Percentiles rank a stretch among this genome's conserved stretches.
Evolutionary conservation across 2,113 vertebrate genomes (phyloP).

Genomic region (Aptenodytes forsteri): DNA sequence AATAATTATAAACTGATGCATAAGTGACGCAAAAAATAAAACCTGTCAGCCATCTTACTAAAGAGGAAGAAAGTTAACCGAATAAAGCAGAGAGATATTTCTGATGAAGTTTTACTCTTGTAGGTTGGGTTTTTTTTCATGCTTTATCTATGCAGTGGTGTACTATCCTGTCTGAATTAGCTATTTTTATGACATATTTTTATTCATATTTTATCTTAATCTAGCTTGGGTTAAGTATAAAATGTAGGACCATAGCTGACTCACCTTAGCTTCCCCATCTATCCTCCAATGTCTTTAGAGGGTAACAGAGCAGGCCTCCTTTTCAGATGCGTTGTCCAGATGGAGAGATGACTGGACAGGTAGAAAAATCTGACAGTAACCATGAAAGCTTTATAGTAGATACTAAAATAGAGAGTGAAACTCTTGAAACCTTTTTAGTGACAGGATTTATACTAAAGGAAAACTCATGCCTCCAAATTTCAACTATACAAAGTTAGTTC

Average conservation of each 20-base stretch:
- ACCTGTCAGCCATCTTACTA: not conserved
- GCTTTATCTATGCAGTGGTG: not conserved
- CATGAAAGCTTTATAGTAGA: not conserved
- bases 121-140: not conserved
- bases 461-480: not conserved
- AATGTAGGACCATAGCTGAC: not conserved
- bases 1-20: not conserved
- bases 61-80: not conserved
- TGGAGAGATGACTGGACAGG: not conserved
- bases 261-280: not conserved
- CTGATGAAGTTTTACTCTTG: not conserved
- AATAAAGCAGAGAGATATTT: not conserved
- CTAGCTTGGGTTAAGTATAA: not conserved
- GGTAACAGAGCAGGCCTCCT: not conserved
- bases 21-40: not conserved
- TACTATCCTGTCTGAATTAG: not conserved
- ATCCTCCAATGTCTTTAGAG: not conserved
- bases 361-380: not conserved
- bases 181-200: not conserved
- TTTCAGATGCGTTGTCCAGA: not conserved
- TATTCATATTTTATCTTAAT: not conserved
- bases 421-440: not conserved
- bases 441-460: not conserved
- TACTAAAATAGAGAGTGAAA: not conserved
- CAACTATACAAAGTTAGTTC: not conserved